Evolutionary conservation across 2,797 vertebrate species (phyloP), one percentile per base, ranked within the genome.

Genomic region (Muscicapa striata): DNA sequence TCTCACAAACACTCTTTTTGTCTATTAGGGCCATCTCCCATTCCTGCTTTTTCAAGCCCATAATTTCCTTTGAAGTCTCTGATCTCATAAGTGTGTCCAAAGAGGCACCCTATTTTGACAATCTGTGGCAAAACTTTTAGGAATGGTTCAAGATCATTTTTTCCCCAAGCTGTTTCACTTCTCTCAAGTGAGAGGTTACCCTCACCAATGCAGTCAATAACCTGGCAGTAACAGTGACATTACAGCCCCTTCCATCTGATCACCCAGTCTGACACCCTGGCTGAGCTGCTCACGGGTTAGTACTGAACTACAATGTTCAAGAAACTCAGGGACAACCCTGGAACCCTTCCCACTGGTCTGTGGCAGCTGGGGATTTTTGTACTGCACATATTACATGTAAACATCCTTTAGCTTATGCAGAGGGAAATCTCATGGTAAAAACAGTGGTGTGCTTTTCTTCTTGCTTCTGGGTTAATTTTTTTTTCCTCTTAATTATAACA

Each of bases 221-320:
- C 15, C 17, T 43, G 52, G 24, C 59, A 68, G 24, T 36, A 51
- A 15, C 11, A 40, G 13, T 19, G 20, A 22, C 24, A 8, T 9
- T 49, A 17, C 46, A 43, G 48, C 18, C 30, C 21, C 41, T 67
- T 67, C 57, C 64, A 80, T 43, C 38, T 34, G 34, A 34, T 34
- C 34, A 34, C 43, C 3, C 7, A 51, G 36, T 15, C 32, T 62
- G 24, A 29, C 9, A 11, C 4, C 11, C 26, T 82, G 49, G 29
- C n/a, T 62, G 52, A 69, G 29, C 18, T 74, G 57, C 27, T 74
- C 9, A 1, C 15, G 43, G 36, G 12, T 59, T 83, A 66, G 40
- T 8, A 9, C 15, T 26, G 40, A 63, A 9, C 5, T 16, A 15
- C 2, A 1, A 5, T 0, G 0, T 61, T 32, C 0, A 1, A 52